These are phyloP conservation scores for Zaprionus camerounensis DNA, from an alignment of 1,140 invertebrate genomes.

Conservation along the genomic window DNA sequence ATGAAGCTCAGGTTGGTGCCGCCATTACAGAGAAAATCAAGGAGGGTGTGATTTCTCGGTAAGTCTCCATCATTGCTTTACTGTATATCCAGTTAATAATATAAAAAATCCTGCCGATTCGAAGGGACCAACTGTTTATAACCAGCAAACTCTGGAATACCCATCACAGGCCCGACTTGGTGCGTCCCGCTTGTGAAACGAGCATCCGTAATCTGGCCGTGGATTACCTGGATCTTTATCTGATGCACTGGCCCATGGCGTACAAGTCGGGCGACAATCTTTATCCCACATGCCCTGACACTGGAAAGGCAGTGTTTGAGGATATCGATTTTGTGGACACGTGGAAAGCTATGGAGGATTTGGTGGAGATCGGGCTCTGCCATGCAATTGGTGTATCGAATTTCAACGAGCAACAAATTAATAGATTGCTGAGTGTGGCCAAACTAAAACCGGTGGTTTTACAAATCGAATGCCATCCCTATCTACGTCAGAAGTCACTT, in stretches of 20 bases:
- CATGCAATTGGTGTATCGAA: constrained; percentile 95
- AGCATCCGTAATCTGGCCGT: constrained; percentile 88
- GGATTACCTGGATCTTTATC: constrained; percentile 91
- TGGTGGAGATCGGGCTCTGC: constrained; percentile 89
- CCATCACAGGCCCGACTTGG: constrained; percentile 72
- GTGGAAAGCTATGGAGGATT: constrained; percentile 94
- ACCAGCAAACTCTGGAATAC: constrained; percentile 86
- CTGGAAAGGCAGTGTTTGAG: constrained; percentile 86
- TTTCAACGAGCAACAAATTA: constrained; percentile 93
- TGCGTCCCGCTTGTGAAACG: constrained; percentile 76
- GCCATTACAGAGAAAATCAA: constrained; percentile 87
- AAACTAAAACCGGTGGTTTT: constrained; percentile 91
- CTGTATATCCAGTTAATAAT: constrained; percentile 64
- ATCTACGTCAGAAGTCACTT: constrained; percentile 92
- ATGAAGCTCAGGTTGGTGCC: constrained; percentile 90
- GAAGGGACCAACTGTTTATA: constrained; percentile 88
- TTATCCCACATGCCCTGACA: constrained; percentile 85
- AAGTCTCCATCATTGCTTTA: constrained; percentile 85
- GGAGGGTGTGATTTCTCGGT: constrained; percentile 88
- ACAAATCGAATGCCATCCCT: constrained; percentile 93
- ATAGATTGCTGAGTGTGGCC: constrained; percentile 88
- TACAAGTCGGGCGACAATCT: constrained; percentile 83
- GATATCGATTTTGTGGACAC: constrained; percentile 93
- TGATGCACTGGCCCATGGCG: constrained; percentile 92
- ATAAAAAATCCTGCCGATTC: background rate